phyloP scores from a whole-genome alignment of 1,140 invertebrate species.

The Neotoxoptera formosana region DNA sequence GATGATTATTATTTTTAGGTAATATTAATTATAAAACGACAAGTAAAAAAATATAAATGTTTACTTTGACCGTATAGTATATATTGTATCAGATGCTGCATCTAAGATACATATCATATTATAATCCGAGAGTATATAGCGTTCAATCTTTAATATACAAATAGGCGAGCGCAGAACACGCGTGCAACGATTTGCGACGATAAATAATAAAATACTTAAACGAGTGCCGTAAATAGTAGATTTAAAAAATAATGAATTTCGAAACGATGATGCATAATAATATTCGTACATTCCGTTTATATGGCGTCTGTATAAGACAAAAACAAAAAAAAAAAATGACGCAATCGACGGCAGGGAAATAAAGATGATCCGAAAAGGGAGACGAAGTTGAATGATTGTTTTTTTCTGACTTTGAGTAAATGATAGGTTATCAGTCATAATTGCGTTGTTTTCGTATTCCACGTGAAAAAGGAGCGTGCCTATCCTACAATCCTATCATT shows the following conservation, averaged over 20 bases:
- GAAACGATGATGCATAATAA: background rate
- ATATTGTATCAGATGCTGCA: too few species aligned
- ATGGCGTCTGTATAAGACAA: background rate
- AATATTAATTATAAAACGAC: background rate
- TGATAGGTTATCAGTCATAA: constrained; percentile 21
- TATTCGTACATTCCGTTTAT: background rate
- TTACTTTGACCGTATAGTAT: background rate
- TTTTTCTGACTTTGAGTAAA: constrained; percentile 5
- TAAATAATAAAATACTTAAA: background rate
- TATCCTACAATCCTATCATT: background rate
- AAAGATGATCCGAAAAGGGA: background rate
- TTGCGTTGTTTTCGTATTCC: background rate
- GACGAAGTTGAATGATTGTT: background rate
- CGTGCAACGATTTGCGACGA: background rate
- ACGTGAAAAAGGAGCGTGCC: background rate
- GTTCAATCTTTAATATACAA: background rate
- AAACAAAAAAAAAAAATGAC: background rate
- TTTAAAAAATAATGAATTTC: background rate
- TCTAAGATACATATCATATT: background rate
- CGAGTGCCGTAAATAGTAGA: background rate
- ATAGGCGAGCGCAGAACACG: background rate
- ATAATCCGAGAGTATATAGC: background rate
- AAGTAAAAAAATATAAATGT: background rate
- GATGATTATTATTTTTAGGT: too few species aligned
- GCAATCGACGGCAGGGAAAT: background rate